Base-by-base conservation (phyloP, 2,888 invertebrate species). In the Drosophila paracracens region DNA sequence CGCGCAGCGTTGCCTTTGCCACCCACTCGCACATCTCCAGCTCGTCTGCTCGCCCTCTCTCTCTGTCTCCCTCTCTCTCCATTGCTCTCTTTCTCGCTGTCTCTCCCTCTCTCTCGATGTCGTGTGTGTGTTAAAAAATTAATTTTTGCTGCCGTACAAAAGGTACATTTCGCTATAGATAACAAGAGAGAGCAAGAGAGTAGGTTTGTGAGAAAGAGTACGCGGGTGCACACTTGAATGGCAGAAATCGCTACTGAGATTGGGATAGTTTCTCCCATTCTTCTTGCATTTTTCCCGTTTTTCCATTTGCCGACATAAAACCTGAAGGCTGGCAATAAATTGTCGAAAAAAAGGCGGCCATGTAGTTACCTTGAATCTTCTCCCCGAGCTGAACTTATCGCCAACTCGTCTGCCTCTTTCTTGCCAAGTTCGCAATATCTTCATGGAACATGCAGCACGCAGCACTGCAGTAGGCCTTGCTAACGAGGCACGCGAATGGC, bases 51-150 rank as follows among this genome's bases (percentile, higher is more conserved):
- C 46, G 25, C 18, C 50, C 35, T 38, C 11, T 43, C 21, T 35
- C 51, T 62, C 36, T 27, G 61, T 50, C 27, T 25, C 54, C n/a
- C 29, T 43, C 46, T 53, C 58, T 31, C 4, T 29, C 33, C 10
- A 4, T 51, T 46, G 10, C 54, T 16, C 27, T 66, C 10, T 29
- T 36, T 13, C 65, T 27, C 43, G 8, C 36, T 8, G 57, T 4
- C 31, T 27, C 13, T 27, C 62, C 29, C 51, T 29, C 18, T 40
- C 56, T 58, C 51, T 59, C 13, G 43, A 57, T 50, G 56, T 31
- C 62, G 60, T 87, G 68, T 83, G 89, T 70, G 91, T 89, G 89
- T 70, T 90, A 89, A 90, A 86, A 86, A 86, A 90, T 90, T 86
- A 90, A 86, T 91, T 85, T 82, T 70, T 79, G 69, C 89, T 74